Conservation (phyloP, 2,888 invertebrate species). For the Molanna angustata region DNA sequence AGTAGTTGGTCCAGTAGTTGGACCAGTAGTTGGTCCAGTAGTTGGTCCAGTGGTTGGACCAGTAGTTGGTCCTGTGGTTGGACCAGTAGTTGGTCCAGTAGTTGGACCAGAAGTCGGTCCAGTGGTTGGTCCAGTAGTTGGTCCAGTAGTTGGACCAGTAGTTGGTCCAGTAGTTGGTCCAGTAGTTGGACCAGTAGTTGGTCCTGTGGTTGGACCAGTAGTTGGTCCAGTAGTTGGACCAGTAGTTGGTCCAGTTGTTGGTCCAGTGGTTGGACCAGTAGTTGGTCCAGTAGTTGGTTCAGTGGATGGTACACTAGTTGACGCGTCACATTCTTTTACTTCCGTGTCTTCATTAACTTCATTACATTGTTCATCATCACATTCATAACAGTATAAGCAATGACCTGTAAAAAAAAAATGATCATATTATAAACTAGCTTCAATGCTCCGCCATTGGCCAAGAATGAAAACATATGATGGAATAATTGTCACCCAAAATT, state of each 20-base stretch:
- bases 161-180: background rate
- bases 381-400: conserved; percentile 8
- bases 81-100: background rate
- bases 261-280: background rate
- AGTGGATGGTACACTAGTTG: background rate
- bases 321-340: too few relatives aligned
- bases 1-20: background rate
- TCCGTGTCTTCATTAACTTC: background rate
- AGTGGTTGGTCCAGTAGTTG: background rate
- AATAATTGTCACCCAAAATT: too few relatives aligned
- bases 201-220: background rate
- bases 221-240: background rate
- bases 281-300: background rate
- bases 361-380: conserved; percentile 6
- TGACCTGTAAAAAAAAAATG: conserved; percentile 10
- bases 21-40: background rate
- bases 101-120: background rate
- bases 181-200: background rate
- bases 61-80: background rate
- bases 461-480: too few relatives aligned
- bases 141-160: background rate
- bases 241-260: background rate
- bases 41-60: background rate
- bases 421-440: too few relatives aligned
- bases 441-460: too few relatives aligned